Evolutionary conservation across 2,113 vertebrate species (phyloP), one percentile per base, ranked within the genome.

Genomic region (Osmerus eperlanus): DNA sequence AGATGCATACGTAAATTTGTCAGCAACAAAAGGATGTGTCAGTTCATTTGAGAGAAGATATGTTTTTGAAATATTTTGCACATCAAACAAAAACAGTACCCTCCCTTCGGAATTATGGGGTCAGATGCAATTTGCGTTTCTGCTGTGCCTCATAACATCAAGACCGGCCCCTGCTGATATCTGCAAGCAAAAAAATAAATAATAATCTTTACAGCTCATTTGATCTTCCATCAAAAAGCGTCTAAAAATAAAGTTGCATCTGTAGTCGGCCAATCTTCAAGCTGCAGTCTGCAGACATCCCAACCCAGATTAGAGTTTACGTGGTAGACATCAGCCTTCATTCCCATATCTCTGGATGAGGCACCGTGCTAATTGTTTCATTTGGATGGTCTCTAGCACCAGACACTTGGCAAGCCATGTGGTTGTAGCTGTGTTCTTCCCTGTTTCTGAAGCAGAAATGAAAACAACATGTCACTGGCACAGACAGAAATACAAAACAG

Each of bases 331-430:
- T 67, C 78, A 74, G 59, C 32, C 19, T 76, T 74, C 73, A 68
- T 67, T 88, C 76, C 58, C 71, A 84, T 86, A 78, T 79, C 64
- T 88, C 84, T 88, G 82, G 80, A 88, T 83, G 76, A 86, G 79
- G 85, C 78, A 86, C 80, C 81, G 83, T 76, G 76, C 81, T 79
- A 82, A 84, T 84, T 79, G 88, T 89, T 85, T 86, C 81, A 76
- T 80, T 84, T 73, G 62, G 58, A 67, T 65, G 61, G 73, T 81
- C 75, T 78, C 73, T 74, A 74, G 70, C 66, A 74, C 65, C 67
- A 81, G 84, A 81, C 77, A 81, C 65, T 81, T 85, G 77, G 82
- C 86, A 83, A 81, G 83, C 74, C 41, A n/a, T 41, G 23, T 56
- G 55, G 66, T 68, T 76, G 78, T 83, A 73, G 82, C 76, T 83